Evolutionary conservation across 2,888 invertebrate species (phyloP), one percentile per base, ranked within the genome.

Genomic region (Notocelia uddmanniana): DNA sequence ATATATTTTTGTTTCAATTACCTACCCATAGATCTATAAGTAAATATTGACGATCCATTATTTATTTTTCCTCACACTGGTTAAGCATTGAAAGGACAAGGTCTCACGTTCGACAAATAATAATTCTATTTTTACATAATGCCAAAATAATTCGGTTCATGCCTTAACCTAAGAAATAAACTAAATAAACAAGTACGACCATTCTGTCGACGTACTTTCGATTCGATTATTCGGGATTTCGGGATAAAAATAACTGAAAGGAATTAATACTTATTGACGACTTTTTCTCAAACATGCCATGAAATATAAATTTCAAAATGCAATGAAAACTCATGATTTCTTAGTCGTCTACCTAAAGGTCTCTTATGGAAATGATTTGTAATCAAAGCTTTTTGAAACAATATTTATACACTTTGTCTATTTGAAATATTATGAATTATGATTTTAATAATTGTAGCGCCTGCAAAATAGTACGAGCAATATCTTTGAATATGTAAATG

Each of bases 41-140:
- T 23, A 23, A 55, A 55, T 55, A 55, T 41, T n/a, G 23, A 26
- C 54, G 55, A 13, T 18, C 34, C 8, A 18, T 34, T 45, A 41
- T 66, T 54, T 41, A 41, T 15, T 41, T 41, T 66, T 55, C 66
- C 54, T 55, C 19, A 57, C 48, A 68, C 50, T 58, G 45, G 59
- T 37, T 50, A 31, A 52, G 34, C 21, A 52, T 37, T 52, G 21
- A 59, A 48, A 34, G 10, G 34, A 50, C 67, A 68, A 48, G 60
- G 21, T 23, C 60, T 54, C 54, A 48, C 50, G 18, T 19, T 45
- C 23, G 23, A 34, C 37, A 18, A 48, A 23, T 58, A 21, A 23
- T 31, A 48, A 21, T 52, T 15, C n/a, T 37, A 52, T 59, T 45
- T 34, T 31, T 31, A 41, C 18, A 45, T 45, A 31, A 45, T 26